Evolutionary conservation across 2,113 vertebrate genomes (phyloP), one percentile per base, ranked within the genome.

Genomic region (Boulengeromyrus knoepffleri): DNA sequence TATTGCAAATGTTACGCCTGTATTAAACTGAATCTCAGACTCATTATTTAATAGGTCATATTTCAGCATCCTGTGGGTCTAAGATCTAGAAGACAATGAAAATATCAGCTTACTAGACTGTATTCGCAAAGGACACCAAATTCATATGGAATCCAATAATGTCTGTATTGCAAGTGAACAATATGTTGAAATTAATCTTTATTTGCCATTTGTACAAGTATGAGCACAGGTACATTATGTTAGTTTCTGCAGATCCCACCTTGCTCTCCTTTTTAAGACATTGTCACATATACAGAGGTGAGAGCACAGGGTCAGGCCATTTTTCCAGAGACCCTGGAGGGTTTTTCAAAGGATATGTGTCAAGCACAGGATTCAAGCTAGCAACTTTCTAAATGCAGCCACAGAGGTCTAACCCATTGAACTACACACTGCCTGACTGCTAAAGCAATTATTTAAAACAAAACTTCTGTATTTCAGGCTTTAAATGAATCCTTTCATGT

Each of bases 31-130:
- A 36, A 27, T 88, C 87, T 70, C 36, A 31, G n/a, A 89, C 49
- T 89, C 36, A 42, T 50, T 89, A 84, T 53, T 27, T 83, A 45
- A 58, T 89, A 84, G 83, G 52, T 49, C 50, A 85, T 58, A 89
- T 84, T 47, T 89, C 50, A 89, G 70, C 66, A 80, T 27, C 70
- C 66, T 49, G 58, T 47, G n/a, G 42, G 45, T 5, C n/a, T 49
- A 10, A 50, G 62, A 50, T 70, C 27, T 80, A 52, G 19, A 36
- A 56, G 19, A 89, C 36, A 42, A 74, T 80, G 88, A 52, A 89
- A 89, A 62, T 84, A 52, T 31, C 47, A 83, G 31, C 45, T 8
- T 58, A 27, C 21, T 74, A 56, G 27, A 45, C 53, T 85, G 52
- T 58, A 39, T 36, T 46, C 42, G 24, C 53, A 85, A 89, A 80